Percentiles rank a stretch among this genome's conserved stretches.
Conservation (phyloP, 2,113 vertebrate species). For the cattle (Bos taurus) region ARS-UCD2.0 NC_037342.1:19308501-19309000, state of each 20-base stretch:
- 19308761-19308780: background rate
- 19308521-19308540: background rate
- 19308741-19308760: background rate
- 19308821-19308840: background rate
- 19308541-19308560: background rate
- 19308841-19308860: background rate
- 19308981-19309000: fast-evolving
- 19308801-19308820: background rate
- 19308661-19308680: background rate
- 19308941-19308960: background rate
- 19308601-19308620: background rate
- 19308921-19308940: background rate
- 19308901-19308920: background rate
- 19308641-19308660: background rate
- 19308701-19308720: background rate
- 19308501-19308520: background rate
- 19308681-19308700: background rate
- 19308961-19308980: background rate
- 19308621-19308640: background rate
- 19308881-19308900: background rate
- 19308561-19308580: background rate
- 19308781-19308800: background rate
- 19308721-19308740: background rate
- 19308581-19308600: background rate
- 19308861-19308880: background rate